Evolutionary conservation across 2,888 invertebrate species (phyloP), one percentile per base, ranked within the genome.

Genomic region (Branchellion lobata): DNA sequence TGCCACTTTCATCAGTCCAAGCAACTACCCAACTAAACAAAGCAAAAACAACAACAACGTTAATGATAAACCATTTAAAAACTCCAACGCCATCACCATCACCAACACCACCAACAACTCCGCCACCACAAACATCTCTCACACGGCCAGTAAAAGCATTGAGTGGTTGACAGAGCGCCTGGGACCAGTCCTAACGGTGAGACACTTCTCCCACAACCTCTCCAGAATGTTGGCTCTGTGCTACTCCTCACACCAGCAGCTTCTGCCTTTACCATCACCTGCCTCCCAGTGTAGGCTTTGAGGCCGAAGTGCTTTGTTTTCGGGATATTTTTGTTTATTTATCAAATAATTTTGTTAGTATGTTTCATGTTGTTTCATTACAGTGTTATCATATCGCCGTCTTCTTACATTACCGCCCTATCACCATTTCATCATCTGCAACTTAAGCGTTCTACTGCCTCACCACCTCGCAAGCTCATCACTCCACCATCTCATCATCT

Each of bases 211-310:
- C 0, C 91, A 94, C 81, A 96, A 96, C 89, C 90, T 99, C 82
- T 89, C 98, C 18, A 92, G 96, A 85, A 96, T 98, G 94, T 88
- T 98, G 78, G 94, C 95, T 0, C 88, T 97, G 1, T 98, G 97
- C 87, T 98, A 96, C 86, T 92, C 94, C 31, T 94, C 86, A 0
- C 85, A 85, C n/a, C 77, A 81, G 34, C 82, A 82, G 53, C 82
- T 86, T 80, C 81, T 47, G 27, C 21, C n/a, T 11, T 71, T 36
- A 24, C 36, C 68, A 18, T 18, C 24, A 14, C 33, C 75, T 34
- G 24, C 29, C 24, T 71, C 21, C 5, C 14, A 34, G 14, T 36
- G 65, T 77, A 24, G 11, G 8, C 31, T 14, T n/a, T n/a, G n/a
- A n/a, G n/a, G n/a, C n/a, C n/a, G n/a, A n/a, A n/a, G n/a, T n/a